Conservation (phyloP, 2,888 invertebrate genomes). For the Allygus modestus region DNA sequence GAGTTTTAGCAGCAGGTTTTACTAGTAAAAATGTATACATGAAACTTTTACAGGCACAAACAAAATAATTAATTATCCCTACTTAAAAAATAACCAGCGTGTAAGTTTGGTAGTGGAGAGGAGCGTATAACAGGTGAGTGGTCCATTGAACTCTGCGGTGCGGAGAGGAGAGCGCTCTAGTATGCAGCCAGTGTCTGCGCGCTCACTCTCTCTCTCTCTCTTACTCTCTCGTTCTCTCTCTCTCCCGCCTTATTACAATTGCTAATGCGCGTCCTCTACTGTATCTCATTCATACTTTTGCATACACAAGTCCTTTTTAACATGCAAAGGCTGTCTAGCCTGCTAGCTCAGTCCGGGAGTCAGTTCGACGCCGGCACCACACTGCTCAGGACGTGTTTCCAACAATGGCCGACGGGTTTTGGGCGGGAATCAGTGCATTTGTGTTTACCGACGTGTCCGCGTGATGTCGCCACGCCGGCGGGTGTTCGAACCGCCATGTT, state of each 20-base stretch:
- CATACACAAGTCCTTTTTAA: slow-evolving; percentile 72
- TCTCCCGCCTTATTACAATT: slow-evolving; percentile 71
- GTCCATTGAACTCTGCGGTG: slow-evolving; percentile 42
- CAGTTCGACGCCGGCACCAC: slow-evolving; percentile 60
- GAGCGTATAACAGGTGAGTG: neutral
- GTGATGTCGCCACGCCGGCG: slow-evolving; percentile 30
- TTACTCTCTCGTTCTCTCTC: slow-evolving; percentile 66
- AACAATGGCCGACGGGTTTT: slow-evolving; percentile 62
- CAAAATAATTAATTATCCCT: too few relatives aligned
- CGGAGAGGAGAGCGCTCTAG: neutral
- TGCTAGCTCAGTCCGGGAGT: slow-evolving; percentile 61
- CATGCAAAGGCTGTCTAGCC: slow-evolving; percentile 71
- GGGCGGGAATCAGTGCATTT: slow-evolving; percentile 57
- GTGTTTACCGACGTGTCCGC: slow-evolving; percentile 33
- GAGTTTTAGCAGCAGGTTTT: too few relatives aligned
- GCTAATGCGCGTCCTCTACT: slow-evolving; percentile 70
- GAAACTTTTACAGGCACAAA: too few relatives aligned
- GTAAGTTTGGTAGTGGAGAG: too few relatives aligned
- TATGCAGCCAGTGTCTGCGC: slow-evolving; percentile 56
- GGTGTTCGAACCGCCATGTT: slow-evolving; percentile 2
- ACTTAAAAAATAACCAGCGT: too few relatives aligned
- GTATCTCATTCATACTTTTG: slow-evolving; percentile 72
- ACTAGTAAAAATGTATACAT: too few relatives aligned
- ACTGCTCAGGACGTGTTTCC: slow-evolving; percentile 55
- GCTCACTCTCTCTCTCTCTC: slow-evolving; percentile 65